A percentile compares a stretch with the other conserved stretches of the same genome.
These are phyloP conservation scores for Neotragus moschatus DNA, from an alignment of 2,113 vertebrate species.

Conservation along the genomic window DNA sequence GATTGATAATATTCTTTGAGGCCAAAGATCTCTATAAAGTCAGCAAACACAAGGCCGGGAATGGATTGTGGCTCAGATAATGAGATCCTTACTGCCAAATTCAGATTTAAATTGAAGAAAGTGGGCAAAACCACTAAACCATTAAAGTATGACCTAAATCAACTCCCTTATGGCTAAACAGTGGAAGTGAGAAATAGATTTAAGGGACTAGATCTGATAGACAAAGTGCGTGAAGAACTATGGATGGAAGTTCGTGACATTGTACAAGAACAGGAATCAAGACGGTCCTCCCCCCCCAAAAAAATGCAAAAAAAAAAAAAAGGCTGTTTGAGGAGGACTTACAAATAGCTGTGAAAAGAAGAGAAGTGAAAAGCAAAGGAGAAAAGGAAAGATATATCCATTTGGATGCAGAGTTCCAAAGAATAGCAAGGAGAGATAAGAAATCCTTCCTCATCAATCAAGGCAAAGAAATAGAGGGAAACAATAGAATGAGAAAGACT, in stretches of 20 bases:
- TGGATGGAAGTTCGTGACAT: neutral
- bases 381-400: no score
- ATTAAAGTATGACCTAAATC: neutral
- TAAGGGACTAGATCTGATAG: neutral
- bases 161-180: neutral
- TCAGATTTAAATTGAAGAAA: neutral
- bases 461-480: no score
- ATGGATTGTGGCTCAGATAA: neutral
- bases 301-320: neutral
- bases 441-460: no score
- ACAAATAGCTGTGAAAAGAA: no score
- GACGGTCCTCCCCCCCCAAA: neutral
- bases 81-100: neutral
- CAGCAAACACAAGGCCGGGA: neutral
- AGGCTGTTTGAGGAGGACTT: no score
- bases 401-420: no score
- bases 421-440: no score
- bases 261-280: neutral
- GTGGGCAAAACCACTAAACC: neutral
- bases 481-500: no score
- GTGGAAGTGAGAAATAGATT: neutral
- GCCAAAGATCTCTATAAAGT: neutral
- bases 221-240: neutral
- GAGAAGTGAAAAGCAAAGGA: no score
- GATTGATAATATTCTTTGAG: neutral